These are phyloP conservation scores for Enteromius anoplus DNA, from an alignment of 2,797 vertebrate genomes.

Conservation along the genomic window DNA sequence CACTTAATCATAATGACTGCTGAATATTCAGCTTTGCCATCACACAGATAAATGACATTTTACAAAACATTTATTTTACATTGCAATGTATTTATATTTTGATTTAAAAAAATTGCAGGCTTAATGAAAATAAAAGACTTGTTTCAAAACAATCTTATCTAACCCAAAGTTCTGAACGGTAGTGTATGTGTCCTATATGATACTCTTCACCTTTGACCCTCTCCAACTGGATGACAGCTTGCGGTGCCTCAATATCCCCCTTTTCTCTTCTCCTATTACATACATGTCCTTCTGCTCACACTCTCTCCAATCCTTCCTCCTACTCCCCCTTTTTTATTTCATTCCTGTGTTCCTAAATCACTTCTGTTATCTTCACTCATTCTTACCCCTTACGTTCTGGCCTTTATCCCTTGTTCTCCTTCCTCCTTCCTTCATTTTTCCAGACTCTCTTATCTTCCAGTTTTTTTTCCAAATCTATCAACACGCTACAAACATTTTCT, in stretches of 20 bases:
- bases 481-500: neutral
- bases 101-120: neutral
- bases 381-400: slow-evolving; percentile 17
- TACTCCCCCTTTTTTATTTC: slow-evolving; percentile 26
- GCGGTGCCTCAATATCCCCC: slow-evolving; percentile 43
- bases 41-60: neutral
- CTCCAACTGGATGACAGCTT: slow-evolving; percentile 52
- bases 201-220: slow-evolving; percentile 53
- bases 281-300: slow-evolving; percentile 33
- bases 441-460: slow-evolving; percentile 55
- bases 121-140: neutral
- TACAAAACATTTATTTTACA: no score
- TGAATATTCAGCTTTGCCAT: neutral
- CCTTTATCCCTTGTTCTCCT: slow-evolving; percentile 1
- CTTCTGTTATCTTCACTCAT: slow-evolving; percentile 32
- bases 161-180: neutral
- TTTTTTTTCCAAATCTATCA: slow-evolving; percentile 13
- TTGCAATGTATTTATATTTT: neutral
- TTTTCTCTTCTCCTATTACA: slow-evolving; percentile 48
- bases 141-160: neutral
- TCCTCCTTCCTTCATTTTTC: slow-evolving; percentile 52
- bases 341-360: slow-evolving; percentile 41
- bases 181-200: slow-evolving; percentile 26
- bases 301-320: slow-evolving; percentile 28
- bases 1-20: no score